Percentiles rank a stretch among this genome's conserved stretches.
Evolutionary conservation across 2,113 vertebrate genomes (phyloP).

Genomic region (Coryphaenoides rupestris): DNA sequence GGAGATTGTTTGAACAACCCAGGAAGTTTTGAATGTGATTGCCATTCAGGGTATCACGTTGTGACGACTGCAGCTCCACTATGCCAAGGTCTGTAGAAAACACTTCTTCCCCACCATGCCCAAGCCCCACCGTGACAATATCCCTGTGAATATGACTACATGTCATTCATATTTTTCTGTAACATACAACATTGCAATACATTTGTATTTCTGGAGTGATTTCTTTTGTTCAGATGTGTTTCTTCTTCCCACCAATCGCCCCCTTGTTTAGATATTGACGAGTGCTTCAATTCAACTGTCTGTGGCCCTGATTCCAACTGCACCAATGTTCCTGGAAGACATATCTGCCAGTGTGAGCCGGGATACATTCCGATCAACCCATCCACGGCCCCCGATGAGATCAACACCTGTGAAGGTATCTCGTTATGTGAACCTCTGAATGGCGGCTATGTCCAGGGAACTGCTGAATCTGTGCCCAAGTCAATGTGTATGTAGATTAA

Average conservation of each 20-base stretch:
- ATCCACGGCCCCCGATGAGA: background rate
- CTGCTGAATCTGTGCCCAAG: no score
- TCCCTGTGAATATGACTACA: no score
- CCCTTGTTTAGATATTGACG: slow-evolving; percentile 42
- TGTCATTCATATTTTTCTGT: no score
- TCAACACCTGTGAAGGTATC: slow-evolving; percentile 51
- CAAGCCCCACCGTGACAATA: no score
- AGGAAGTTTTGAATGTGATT: slow-evolving; percentile 37
- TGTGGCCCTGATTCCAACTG: slow-evolving; percentile 44
- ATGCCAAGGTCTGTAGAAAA: slow-evolving; percentile 44
- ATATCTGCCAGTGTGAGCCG: slow-evolving; percentile 21
- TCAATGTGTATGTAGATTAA: no score
- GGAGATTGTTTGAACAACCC: slow-evolving; percentile 28
- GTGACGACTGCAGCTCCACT: background rate
- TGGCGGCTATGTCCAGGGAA: no score
- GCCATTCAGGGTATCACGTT: slow-evolving; percentile 6
- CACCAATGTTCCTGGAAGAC: slow-evolving; percentile 33
- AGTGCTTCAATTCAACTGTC: slow-evolving; percentile 34
- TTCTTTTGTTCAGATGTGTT: background rate
- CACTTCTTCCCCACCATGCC: no score
- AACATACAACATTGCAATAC: no score
- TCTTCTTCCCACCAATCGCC: background rate
- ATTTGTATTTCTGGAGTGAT: no score
- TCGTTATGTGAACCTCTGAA: background rate
- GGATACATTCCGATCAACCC: slow-evolving; percentile 18